These are phyloP conservation scores for Cephus pygmeus DNA, from an alignment of 2,888 invertebrate species.

Conservation along the genomic window DNA sequence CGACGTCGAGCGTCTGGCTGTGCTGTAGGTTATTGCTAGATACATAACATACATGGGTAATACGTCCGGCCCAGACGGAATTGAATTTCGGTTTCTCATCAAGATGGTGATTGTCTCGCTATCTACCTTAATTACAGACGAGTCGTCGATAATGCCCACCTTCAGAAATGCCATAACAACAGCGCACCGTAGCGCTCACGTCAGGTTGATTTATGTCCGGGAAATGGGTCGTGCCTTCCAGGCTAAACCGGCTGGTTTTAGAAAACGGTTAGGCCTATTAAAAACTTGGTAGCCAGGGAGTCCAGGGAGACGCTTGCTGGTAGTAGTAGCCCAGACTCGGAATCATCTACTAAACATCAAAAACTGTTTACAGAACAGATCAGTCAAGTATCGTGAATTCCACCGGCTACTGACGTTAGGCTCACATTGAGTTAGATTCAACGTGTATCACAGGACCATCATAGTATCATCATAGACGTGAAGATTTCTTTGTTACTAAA, in stretches of 20 bases:
- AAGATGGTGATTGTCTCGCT: constrained; percentile 53
- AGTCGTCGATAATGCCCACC: constrained; percentile 59
- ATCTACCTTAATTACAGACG: constrained; percentile 58
- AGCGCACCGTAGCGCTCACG: constrained; percentile 43
- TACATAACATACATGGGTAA: too few species aligned
- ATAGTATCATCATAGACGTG: too few species aligned
- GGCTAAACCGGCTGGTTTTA: constrained; percentile 55
- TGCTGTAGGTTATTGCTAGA: too few species aligned
- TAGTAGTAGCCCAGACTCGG: too few species aligned
- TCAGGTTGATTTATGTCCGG: constrained; percentile 63
- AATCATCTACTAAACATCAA: too few species aligned
- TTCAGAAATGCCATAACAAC: constrained; percentile 54
- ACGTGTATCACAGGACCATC: too few species aligned
- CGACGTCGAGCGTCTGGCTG: background rate
- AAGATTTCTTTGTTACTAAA: too few species aligned
- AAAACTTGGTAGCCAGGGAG: constrained; percentile 30
- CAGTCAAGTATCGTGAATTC: too few species aligned
- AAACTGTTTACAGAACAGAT: too few species aligned
- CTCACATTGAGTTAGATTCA: too few species aligned
- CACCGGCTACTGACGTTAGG: too few species aligned
- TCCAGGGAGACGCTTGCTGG: too few species aligned
- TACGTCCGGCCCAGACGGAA: constrained; percentile 28
- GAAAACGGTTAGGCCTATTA: constrained; percentile 50
- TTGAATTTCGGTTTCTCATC: constrained; percentile 59
- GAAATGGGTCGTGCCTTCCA: constrained; percentile 61